Base-by-base conservation (phyloP, 1,140 invertebrate genomes). In the Chlorops oryzae region DNA sequence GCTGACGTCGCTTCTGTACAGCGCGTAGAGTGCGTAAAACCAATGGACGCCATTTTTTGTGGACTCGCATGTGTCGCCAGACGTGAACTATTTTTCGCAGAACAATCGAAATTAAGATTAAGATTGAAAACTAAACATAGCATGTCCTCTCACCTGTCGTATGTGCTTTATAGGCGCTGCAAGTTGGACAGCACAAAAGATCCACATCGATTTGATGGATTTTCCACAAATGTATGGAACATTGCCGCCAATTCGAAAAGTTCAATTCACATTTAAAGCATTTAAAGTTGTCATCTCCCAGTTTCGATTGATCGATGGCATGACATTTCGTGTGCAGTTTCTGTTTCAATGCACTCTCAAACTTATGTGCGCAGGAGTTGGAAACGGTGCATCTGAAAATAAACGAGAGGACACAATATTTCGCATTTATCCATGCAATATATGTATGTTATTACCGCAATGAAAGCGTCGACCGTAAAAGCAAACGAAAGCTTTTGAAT, bases 191-290 rank as follows among this genome's bases (percentile, higher is more conserved):
- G 9, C 75, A 72, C 38, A 82, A 73, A 12, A 87, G 62, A 59
- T 84, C 84, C 53, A 81, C 75, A 64, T 86, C 82, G 22, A 80
- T 67, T 55, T 79, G 70, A 70, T 88, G 85, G 3, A 71, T 67
- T 56, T 80, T 81, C 82, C 83, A 86, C 47, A 87, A 62, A 70
- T 88, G 86, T 51, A 78, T 68, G 5, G 79, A 77, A 52, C 84
- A 79, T 5, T 75, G 66, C 10, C 77, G 67, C 85, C 85, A 87
- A 46, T 78, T 75, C 0, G 74, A 59, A 57, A 78, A 74, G 49
- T 72, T 74, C 41, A 68, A 50, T 15, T 75, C 71, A 50, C 80
- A 82, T 35, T 77, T 61, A 22, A 51, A 70, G 59, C 80, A 82
- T 55, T 74, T 73, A 60, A 80, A 74, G 40, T 62, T 34, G 12